Conservation (phyloP, 2,797 vertebrate genomes). For the Gambelia wislizenii region DNA sequence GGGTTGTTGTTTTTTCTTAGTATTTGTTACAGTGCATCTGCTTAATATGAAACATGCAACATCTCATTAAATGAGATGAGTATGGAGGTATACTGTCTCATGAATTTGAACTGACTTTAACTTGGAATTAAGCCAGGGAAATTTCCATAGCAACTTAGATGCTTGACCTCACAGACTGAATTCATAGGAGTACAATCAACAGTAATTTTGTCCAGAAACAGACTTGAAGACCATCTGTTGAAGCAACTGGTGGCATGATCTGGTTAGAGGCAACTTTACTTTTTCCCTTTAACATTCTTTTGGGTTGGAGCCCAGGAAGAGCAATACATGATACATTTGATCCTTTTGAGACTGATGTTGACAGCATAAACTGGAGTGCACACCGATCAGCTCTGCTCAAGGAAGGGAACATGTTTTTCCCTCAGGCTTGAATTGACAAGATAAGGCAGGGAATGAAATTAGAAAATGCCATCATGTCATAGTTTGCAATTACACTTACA, state of each 20-base stretch:
- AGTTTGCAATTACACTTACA: conserved; percentile 66
- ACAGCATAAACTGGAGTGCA: conserved; percentile 10
- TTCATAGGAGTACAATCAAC: conserved; percentile 24
- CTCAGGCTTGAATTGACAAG: conserved; percentile 25
- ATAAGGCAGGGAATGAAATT: conserved; percentile 70
- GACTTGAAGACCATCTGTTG: conserved; percentile 45
- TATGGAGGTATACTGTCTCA: conserved; percentile 23
- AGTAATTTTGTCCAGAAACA: conserved; percentile 37
- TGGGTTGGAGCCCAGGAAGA: neutral
- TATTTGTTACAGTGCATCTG: neutral
- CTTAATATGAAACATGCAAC: conserved; percentile 35
- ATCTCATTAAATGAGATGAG: conserved; percentile 28
- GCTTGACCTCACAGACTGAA: conserved; percentile 28
- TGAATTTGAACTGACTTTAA: conserved; percentile 52
- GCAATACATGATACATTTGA: neutral
- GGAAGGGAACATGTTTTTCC: conserved; percentile 30
- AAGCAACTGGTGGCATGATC: conserved; percentile 19
- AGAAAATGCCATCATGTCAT: conserved; percentile 57
- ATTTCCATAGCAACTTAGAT: conserved; percentile 50
- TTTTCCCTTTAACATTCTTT: neutral
- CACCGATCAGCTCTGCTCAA: neutral
- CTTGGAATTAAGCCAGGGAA: conserved; percentile 47
- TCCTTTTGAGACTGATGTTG: conserved; percentile 5
- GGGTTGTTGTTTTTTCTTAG: neutral
- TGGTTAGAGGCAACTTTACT: conserved; percentile 9